Evolutionary conservation across 2,888 invertebrate genomes (phyloP).

Genomic region (Adela reaumurella): DNA sequence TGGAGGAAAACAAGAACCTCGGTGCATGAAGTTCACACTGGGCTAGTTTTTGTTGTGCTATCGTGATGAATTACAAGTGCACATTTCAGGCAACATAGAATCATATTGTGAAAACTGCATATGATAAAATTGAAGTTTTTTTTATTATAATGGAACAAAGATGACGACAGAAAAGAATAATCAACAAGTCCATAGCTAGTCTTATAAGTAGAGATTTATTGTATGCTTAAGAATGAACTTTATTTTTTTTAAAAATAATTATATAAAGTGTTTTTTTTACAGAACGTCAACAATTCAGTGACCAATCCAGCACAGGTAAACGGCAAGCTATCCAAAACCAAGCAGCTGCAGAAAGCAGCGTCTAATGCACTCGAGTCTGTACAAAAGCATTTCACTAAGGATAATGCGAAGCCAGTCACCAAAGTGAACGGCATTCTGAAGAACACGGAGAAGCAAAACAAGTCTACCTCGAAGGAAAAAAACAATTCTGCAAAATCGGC

Average conservation of each 20-base stretch:
- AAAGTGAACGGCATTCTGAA: conserved; percentile 44
- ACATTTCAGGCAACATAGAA: too few relatives aligned
- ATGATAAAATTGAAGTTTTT: too few relatives aligned
- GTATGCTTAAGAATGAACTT: neutral
- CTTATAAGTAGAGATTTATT: conserved; percentile 1
- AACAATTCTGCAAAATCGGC: conserved; percentile 38
- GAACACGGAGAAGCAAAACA: conserved; percentile 34
- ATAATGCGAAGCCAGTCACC: conserved; percentile 29
- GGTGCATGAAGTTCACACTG: too few relatives aligned
- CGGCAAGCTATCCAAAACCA: conserved; percentile 44
- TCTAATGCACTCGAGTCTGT: conserved; percentile 37
- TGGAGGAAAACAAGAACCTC: too few relatives aligned
- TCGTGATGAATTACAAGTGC: too few relatives aligned
- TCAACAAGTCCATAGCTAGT: neutral
- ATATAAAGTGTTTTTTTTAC: too few relatives aligned
- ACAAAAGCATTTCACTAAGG: conserved; percentile 39
- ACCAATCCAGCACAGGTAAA: conserved; percentile 22
- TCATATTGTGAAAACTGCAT: too few relatives aligned
- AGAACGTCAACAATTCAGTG: conserved; percentile 38
- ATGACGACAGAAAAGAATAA: neutral
- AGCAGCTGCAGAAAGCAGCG: conserved; percentile 37
- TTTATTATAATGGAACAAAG: too few relatives aligned
- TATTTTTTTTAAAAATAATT: conserved; percentile 16
- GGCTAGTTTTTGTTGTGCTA: too few relatives aligned
- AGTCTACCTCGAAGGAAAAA: conserved; percentile 23